Conservation (phyloP, 2,888 invertebrate species). For the Eristalis pertinax region DNA sequence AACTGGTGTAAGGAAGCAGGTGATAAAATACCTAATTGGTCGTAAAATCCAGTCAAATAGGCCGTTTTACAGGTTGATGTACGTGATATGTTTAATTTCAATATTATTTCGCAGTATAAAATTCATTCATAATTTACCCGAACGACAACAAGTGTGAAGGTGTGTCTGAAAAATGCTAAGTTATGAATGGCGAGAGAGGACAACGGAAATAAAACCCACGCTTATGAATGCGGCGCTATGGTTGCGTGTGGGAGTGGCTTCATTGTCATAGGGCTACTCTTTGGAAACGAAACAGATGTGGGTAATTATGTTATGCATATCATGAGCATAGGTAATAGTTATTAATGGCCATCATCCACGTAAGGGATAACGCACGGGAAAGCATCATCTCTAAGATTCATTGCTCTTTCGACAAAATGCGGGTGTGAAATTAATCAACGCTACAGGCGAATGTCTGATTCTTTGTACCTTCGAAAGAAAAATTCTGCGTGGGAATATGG, state of each 20-base stretch:
- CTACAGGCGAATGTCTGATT: no score
- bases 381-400: no score
- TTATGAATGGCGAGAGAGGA: not conserved
- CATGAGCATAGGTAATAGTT: not conserved
- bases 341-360: no score
- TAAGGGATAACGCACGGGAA: no score
- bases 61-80: constrained; percentile 1
- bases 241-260: not conserved
- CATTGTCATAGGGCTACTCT: not conserved
- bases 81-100: constrained; percentile 12
- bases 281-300: not conserved
- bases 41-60: constrained; percentile 11
- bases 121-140: constrained; percentile 4
- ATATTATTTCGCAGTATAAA: constrained; percentile 9
- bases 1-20: not conserved
- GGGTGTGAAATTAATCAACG: no score
- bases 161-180: not conserved
- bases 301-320: not conserved
- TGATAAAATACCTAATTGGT: constrained; percentile 8
- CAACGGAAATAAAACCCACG: not conserved
- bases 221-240: not conserved
- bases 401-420: no score
- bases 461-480: no score
- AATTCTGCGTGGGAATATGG: no score
- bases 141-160: not conserved